Percentiles rank a stretch among this genome's conserved stretches.
Evolutionary conservation across 2,113 vertebrate genomes (phyloP).

Genomic region (Platysteira castanea): DNA sequence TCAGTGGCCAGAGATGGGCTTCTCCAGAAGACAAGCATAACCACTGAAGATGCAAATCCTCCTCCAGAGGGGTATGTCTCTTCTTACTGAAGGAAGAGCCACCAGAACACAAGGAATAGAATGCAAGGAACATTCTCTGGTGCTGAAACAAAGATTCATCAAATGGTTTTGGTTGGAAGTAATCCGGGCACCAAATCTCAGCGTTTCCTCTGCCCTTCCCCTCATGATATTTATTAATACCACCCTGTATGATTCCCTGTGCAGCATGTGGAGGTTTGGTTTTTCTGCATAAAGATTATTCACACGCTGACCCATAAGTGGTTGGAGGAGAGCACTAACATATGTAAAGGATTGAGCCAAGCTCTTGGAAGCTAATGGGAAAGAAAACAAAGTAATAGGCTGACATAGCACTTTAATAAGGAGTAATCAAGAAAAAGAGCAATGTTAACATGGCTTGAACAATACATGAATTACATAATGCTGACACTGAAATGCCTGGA

Average conservation of each 20-base stretch:
- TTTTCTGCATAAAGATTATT: not conserved
- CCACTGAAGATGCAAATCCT: not conserved
- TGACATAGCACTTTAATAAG: not conserved
- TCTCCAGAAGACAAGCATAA: not conserved
- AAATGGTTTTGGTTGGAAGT: not conserved
- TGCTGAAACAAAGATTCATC: not conserved
- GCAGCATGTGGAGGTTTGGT: not conserved
- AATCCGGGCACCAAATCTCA: not conserved
- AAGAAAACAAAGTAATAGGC: constrained; percentile 22
- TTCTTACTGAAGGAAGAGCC: not conserved
- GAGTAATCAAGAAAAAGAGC: not conserved
- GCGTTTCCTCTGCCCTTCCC: not conserved
- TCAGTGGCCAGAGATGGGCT: not conserved
- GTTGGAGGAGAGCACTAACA: not conserved
- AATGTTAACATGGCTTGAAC: not conserved
- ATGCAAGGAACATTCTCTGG: not conserved
- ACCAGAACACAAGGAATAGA: not conserved
- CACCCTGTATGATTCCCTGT: fast-evolving
- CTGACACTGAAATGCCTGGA: not conserved
- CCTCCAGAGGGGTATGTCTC: not conserved
- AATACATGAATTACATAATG: not conserved
- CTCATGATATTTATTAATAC: not conserved
- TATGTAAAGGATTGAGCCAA: not conserved
- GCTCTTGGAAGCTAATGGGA: not conserved
- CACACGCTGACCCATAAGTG: not conserved